Evolutionary conservation across 2,888 invertebrate species (phyloP).

Genomic region (Scaptomyza reducta): DNA sequence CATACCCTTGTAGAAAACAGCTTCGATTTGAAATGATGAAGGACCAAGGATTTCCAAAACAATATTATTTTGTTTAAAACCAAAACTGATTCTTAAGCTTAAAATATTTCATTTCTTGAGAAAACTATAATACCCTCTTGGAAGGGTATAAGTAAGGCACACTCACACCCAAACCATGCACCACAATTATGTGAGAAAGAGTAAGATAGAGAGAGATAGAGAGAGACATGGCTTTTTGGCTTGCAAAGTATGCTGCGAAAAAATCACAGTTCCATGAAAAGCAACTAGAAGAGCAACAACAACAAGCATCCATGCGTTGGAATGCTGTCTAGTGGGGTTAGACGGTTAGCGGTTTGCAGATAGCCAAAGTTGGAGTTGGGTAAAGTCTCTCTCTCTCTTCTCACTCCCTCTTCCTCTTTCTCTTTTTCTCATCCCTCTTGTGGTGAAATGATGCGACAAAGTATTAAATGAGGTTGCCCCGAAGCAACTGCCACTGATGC

Average conservation of each 20-base stretch:
- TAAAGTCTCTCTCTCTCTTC: slow-evolving; percentile 10
- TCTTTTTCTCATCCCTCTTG: slow-evolving; percentile 10
- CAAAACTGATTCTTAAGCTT: no score
- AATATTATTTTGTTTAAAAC: no score
- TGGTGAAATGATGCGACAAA: slow-evolving; percentile 76
- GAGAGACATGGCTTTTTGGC: slow-evolving; percentile 39
- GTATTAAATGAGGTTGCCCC: slow-evolving; percentile 73
- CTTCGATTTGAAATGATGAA: no score
- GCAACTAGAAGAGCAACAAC: slow-evolving; percentile 16
- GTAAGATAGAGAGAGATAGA: slow-evolving; percentile 20
- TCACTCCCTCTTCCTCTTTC: not conserved
- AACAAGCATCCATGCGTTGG: slow-evolving; percentile 51
- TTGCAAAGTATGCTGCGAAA: slow-evolving; percentile 56
- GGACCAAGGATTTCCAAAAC: no score
- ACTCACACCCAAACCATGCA: slow-evolving; percentile 13
- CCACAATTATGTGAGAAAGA: slow-evolving; percentile 62
- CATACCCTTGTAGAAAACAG: not conserved
- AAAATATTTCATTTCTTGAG: no score
- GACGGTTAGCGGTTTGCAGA: slow-evolving; percentile 29
- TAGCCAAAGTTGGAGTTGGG: slow-evolving; percentile 25
- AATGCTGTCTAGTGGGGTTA: slow-evolving; percentile 49
- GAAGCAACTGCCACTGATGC: slow-evolving; percentile 35
- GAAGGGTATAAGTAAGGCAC: not conserved
- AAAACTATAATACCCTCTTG: not conserved
- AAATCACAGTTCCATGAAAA: slow-evolving; percentile 52